phyloP scores from a whole-genome alignment of 2,888 invertebrate species.

The Drosophila emarginata region DNA sequence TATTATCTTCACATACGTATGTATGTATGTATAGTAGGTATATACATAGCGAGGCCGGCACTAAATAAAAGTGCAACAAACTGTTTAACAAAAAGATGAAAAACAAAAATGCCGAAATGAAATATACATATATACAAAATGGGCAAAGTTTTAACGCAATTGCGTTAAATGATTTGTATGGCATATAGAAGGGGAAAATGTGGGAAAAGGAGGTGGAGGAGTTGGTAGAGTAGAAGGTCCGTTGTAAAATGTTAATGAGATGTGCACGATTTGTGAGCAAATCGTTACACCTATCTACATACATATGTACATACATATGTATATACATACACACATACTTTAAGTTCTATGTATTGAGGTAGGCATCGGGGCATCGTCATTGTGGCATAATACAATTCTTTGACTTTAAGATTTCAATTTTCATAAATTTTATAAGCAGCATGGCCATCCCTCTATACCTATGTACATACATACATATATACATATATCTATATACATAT shows the following conservation, averaged over 20 bases:
- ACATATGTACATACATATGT: constrained; percentile 8
- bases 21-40: neutral
- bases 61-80: constrained; percentile 53
- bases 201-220: neutral
- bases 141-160: constrained; percentile 63
- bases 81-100: constrained; percentile 43
- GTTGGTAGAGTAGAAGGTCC: constrained; percentile 9
- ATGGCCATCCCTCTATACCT: neutral
- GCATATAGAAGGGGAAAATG: constrained; percentile 24
- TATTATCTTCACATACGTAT: neutral
- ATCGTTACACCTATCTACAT: constrained; percentile 25
- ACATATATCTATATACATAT: neutral
- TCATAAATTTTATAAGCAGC: neutral
- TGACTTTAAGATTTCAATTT: neutral
- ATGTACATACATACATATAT: neutral
- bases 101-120: constrained; percentile 21
- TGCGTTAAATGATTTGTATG: constrained; percentile 70
- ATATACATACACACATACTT: neutral
- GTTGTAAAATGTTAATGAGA: constrained; percentile 71
- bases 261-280: constrained; percentile 56
- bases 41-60: constrained; percentile 49
- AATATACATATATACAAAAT: constrained; percentile 20
- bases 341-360: constrained; percentile 4
- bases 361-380: constrained; percentile 12
- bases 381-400: constrained; percentile 4